A percentile compares a stretch with the other conserved stretches of the same genome.
phyloP scores from a whole-genome alignment of 1,140 invertebrate species.

The Neodiprion fabricii region DNA sequence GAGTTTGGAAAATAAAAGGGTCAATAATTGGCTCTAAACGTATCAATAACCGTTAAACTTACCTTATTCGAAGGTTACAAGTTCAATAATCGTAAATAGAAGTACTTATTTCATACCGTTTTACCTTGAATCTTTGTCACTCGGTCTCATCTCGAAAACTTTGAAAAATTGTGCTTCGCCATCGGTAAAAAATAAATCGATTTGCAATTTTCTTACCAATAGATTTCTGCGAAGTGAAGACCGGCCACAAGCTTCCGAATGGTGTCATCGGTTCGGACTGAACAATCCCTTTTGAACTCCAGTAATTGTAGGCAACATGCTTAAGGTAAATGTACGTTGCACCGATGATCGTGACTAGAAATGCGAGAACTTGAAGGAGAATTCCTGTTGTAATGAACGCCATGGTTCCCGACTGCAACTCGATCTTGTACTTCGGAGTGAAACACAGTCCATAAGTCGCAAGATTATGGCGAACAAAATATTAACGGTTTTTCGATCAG shows the following conservation, averaged over 20 bases:
- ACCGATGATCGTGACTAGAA: background rate
- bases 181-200: conserved; percentile 8
- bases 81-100: no score
- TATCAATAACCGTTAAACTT: background rate
- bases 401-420: no score
- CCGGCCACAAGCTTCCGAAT: background rate
- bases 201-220: conserved; percentile 14
- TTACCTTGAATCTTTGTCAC: no score
- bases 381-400: background rate
- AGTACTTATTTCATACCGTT: no score
- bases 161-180: background rate
- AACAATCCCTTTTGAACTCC: conserved; percentile 52
- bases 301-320: conserved; percentile 42
- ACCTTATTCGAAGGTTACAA: background rate
- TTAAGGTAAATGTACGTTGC: conserved; percentile 37
- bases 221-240: background rate
- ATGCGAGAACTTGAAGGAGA: background rate
- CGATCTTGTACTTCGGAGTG: no score
- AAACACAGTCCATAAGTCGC: no score
- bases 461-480: no score
- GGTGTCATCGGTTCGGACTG: conserved; percentile 37
- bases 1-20: no score
- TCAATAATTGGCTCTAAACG: no score
- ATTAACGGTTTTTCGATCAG: no score
- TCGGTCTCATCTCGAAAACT: background rate